Base-by-base conservation (phyloP, 2,113 vertebrate species). In the Typhlomys cinereus region DNA sequence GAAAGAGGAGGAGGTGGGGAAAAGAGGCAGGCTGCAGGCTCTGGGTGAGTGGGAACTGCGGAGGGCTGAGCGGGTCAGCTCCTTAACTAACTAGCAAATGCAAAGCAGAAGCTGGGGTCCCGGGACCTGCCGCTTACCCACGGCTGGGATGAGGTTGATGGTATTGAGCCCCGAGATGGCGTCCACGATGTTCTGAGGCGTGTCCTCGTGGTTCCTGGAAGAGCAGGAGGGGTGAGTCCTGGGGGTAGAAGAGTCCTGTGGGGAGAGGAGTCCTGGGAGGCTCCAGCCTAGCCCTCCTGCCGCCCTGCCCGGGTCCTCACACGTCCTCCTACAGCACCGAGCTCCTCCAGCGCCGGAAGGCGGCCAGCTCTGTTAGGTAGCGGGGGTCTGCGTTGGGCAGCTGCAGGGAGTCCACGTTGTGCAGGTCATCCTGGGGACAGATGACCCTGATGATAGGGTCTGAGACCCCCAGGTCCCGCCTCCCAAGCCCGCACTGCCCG, bases 331-430 rank as follows among this genome's bases (percentile, higher is more conserved):
- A 98, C 13, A 99, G 94, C 74, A 99, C 97, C 0, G 99, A 99
- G 88, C 98, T 90, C 0, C 99, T 99, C 99, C 99, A 99, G 89
- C 93, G 96, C 92, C 98, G 97, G 95, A 97, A 97, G 67, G 27
- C 96, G 61, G 98, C 89, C 79, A 99, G 97, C 2, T 99, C 98
- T 31, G 93, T 74, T 52, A 99, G 97, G 94, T 98, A 99, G 85
- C 98, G 98, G 12, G 99, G 95, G 95, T 99, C 99, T 0, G 98
- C 92, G 0, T 98, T 98, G 10, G 98, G 98, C 85, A 99, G 93
- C 81, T 99, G 98, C 92, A 99, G 93, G 0, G 97, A 98, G 93
- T 99, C 98, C 82, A 99, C 98, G 0, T 99, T 73, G 85, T 98
- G 95, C 18, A 99, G 98, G 79, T 98, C 97, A 12, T 98, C 98